phyloP scores from a whole-genome alignment of 2,888 invertebrate species.

The Macropis europaea region DNA sequence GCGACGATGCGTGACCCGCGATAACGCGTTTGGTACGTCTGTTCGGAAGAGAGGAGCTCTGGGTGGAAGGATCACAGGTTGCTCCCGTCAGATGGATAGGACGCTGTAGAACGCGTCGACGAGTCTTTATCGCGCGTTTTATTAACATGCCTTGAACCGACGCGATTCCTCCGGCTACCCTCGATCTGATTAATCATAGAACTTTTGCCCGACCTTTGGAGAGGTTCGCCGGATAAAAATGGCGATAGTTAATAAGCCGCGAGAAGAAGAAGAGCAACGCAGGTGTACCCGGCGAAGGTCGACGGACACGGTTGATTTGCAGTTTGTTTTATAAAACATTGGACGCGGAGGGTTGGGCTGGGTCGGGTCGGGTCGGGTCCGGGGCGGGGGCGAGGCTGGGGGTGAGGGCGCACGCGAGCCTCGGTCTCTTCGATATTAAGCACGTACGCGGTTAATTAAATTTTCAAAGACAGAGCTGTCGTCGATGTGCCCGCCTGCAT shows the following conservation, averaged over 20 bases:
- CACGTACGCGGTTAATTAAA: conserved; percentile 44
- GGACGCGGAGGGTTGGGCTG: too few relatives aligned
- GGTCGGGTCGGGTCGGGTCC: too few relatives aligned
- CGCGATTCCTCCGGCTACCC: neutral
- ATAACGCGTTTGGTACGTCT: too few relatives aligned
- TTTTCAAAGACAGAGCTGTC: conserved; percentile 42
- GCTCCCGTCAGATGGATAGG: neutral
- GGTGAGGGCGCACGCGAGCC: neutral
- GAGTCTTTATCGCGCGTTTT: neutral
- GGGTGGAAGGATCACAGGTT: too few relatives aligned
- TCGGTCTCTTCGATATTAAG: conserved; percentile 28
- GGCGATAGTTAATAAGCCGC: neutral
- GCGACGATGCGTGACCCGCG: too few relatives aligned
- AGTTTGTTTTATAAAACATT: conserved; percentile 8
- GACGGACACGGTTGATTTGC: conserved; percentile 1
- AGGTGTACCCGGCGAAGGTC: conserved; percentile 4
- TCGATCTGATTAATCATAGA: neutral
- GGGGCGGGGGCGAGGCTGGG: too few relatives aligned
- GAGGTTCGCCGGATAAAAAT: neutral
- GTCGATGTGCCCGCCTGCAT: conserved; percentile 23
- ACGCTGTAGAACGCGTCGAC: too few relatives aligned
- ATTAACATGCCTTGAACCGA: neutral
- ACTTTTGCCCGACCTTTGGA: neutral
- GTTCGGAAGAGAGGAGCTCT: too few relatives aligned
- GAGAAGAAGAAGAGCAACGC: neutral